Evolutionary conservation across 1,140 invertebrate genomes (phyloP).

Genomic region (Himalopsyche phryganea): DNA sequence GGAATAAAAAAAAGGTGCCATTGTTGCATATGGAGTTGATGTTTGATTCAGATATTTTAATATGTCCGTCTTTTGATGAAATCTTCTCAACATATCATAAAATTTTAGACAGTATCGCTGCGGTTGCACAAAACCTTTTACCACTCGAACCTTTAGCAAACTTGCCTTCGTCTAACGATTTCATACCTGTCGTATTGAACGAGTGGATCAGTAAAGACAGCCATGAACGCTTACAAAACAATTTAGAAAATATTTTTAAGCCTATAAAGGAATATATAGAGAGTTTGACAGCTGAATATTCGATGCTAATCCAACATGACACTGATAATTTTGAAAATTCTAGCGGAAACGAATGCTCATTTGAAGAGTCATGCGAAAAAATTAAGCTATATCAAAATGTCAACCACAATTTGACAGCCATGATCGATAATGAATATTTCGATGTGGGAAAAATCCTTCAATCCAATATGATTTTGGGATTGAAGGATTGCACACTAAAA

Average conservation of each 20-base stretch:
- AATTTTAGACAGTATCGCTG: conserved; percentile 46
- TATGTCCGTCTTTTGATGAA: conserved; percentile 46
- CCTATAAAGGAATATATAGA: conserved; percentile 44
- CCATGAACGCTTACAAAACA: conserved; percentile 42
- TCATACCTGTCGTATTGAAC: conserved; percentile 45
- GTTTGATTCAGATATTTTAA: conserved; percentile 49
- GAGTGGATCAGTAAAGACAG: conserved; percentile 45
- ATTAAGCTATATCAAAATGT: conserved; percentile 59
- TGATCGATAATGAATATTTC: conserved; percentile 63
- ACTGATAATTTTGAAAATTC: conserved; percentile 46
- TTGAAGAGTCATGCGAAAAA: conserved; percentile 57
- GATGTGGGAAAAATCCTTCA: conserved; percentile 52
- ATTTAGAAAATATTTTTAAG: conserved; percentile 42
- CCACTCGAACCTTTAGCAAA: conserved; percentile 50
- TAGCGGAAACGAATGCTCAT: conserved; percentile 36
- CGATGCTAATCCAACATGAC: conserved; percentile 38
- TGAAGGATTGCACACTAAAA: conserved; percentile 46
- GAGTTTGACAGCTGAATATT: conserved; percentile 40
- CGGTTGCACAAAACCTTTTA: conserved; percentile 49
- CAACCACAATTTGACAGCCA: conserved; percentile 56
- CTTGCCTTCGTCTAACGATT: conserved; percentile 42
- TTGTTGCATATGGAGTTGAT: conserved; percentile 45
- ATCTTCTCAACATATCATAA: conserved; percentile 46
- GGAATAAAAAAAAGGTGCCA: conserved; percentile 41
- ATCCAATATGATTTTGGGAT: conserved; percentile 44